phyloP scores from a whole-genome alignment of 2,888 invertebrate genomes.

The Melieria picta region DNA sequence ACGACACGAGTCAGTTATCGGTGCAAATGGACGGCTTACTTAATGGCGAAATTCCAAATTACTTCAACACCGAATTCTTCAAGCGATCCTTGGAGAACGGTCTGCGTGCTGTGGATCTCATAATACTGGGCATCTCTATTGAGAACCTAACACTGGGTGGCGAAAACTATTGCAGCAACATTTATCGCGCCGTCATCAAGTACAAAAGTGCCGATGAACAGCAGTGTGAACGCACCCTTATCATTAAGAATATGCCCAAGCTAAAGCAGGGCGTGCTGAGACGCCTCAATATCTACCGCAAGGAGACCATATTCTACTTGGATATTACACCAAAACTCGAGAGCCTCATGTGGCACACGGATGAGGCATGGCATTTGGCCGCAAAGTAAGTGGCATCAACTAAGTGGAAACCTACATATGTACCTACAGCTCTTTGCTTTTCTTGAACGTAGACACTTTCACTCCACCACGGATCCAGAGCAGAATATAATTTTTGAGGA shows the following conservation, averaged over 20 bases:
- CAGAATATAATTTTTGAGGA: conserved; percentile 62
- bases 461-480: conserved; percentile 57
- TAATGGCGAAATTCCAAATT: conserved; percentile 37
- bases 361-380: conserved; percentile 53
- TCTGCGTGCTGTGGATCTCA: conserved; percentile 52
- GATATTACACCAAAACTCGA: conserved; percentile 65
- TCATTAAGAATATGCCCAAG: conserved; percentile 59
- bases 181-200: conserved; percentile 55
- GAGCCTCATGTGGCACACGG: conserved; percentile 61
- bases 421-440: background rate
- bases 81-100: conserved; percentile 55
- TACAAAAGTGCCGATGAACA: conserved; percentile 45
- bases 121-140: conserved; percentile 51
- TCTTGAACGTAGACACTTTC: conserved; percentile 51
- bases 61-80: conserved; percentile 51
- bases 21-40: conserved; percentile 16
- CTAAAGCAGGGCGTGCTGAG: conserved; percentile 64
- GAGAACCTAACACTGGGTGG: conserved; percentile 55
- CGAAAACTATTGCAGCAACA: conserved; percentile 64
- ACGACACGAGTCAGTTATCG: background rate
- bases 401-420: background rate
- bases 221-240: conserved; percentile 47
- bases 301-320: conserved; percentile 66
- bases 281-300: conserved; percentile 65
- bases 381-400: conserved; percentile 51